phyloP scores from a whole-genome alignment of 2,888 invertebrate genomes.

The Drosophila neotestacea region DNA sequence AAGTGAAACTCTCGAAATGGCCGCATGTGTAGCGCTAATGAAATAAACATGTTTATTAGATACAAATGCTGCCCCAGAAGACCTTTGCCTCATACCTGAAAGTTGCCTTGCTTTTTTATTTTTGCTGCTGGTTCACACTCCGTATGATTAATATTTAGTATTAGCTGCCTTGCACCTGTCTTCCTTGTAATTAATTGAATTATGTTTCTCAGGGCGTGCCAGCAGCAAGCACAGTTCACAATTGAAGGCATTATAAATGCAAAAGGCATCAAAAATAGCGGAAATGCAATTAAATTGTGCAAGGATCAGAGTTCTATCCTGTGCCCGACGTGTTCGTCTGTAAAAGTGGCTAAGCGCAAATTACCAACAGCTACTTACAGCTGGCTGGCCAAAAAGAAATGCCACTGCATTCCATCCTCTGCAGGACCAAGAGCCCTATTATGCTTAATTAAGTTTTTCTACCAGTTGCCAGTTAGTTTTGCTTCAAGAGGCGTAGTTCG shows the following conservation, averaged over 20 bases:
- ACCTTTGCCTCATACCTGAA: constrained; percentile 14
- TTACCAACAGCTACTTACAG: constrained; percentile 76
- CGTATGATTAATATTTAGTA: constrained; percentile 76
- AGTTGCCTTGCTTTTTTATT: constrained; percentile 11
- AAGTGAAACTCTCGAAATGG: constrained; percentile 50
- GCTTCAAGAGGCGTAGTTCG: constrained; percentile 26
- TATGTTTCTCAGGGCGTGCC: constrained; percentile 74
- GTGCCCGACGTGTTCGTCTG: constrained; percentile 59
- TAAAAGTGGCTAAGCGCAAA: constrained; percentile 77
- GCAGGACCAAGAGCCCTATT: constrained; percentile 53
- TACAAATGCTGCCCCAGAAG: constrained; percentile 61
- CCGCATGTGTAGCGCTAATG: constrained; percentile 75
- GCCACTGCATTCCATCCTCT: constrained; percentile 28
- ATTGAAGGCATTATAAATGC: constrained; percentile 68
- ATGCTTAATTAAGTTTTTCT: constrained; percentile 75
- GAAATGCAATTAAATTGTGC: constrained; percentile 78
- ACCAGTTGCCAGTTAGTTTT: constrained; percentile 46
- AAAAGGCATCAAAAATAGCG: constrained; percentile 77
- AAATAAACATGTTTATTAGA: constrained; percentile 80
- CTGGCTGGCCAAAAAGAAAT: constrained; percentile 26
- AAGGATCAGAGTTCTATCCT: constrained; percentile 15
- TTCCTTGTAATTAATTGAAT: constrained; percentile 77
- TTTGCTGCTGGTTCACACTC: constrained; percentile 37
- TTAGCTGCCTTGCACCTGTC: constrained; percentile 68
- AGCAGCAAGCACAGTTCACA: constrained; percentile 24